Percentiles rank a stretch among this genome's conserved stretches.
Evolutionary conservation across 2,888 invertebrate species (phyloP).

Genomic region (Scrobipalpa atriplicella): DNA sequence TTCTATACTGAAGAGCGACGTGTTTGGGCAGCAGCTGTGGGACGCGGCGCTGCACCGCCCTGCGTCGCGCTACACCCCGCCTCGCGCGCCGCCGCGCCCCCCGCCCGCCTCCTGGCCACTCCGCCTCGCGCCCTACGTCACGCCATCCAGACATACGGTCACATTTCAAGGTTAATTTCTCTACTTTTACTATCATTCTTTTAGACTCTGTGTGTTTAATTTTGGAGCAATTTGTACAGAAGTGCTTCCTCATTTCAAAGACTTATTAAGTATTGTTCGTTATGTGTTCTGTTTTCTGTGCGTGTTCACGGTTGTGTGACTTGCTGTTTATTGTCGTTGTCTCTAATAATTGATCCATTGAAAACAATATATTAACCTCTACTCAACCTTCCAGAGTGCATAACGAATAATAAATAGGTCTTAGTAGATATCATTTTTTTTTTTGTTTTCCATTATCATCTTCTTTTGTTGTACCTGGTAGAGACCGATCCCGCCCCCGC

Average conservation of each 20-base stretch:
- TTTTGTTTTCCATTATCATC: constrained; percentile 56
- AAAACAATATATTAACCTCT: neutral
- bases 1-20: constrained; percentile 74
- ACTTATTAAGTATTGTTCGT: constrained; percentile 65
- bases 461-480: constrained; percentile 74
- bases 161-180: constrained; percentile 87
- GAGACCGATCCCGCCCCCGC: constrained; percentile 85
- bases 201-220: constrained; percentile 56
- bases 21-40: constrained; percentile 86
- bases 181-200: constrained; percentile 40
- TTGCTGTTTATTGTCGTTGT: constrained; percentile 30
- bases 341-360: constrained; percentile 26
- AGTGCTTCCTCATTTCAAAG: constrained; percentile 48
- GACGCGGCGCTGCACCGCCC: constrained; percentile 90
- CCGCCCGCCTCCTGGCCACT: constrained; percentile 74
- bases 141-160: constrained; percentile 86
- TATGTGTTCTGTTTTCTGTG: constrained; percentile 46
- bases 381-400: constrained; percentile 1
- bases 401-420: constrained; percentile 62
- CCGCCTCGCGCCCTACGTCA: constrained; percentile 72
- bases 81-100: constrained; percentile 80
- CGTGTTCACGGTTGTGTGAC: constrained; percentile 57
- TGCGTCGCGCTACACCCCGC: constrained; percentile 89
- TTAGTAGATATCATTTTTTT: constrained; percentile 38
- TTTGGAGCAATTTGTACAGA: constrained; percentile 66